Percentiles rank a stretch among this genome's conserved stretches.
phyloP scores from a whole-genome alignment of 2,888 invertebrate species.

The Thereva unica region DNA sequence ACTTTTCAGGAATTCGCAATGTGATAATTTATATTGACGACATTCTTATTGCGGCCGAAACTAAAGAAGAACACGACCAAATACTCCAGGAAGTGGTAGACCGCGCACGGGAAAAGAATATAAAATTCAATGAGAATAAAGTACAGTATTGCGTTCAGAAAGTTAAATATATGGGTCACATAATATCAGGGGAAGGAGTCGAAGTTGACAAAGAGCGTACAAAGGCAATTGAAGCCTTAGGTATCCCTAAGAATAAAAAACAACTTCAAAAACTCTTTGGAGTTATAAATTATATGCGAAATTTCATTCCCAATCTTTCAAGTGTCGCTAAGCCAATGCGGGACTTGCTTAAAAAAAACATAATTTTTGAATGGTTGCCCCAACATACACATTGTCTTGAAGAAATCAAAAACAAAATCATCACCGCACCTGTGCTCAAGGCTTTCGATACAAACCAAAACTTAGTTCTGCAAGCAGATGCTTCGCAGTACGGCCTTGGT shows the following conservation, averaged over 20 bases:
- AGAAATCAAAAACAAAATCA: slow-evolving; percentile 35
- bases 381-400: slow-evolving; percentile 16
- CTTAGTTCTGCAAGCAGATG: slow-evolving; percentile 25
- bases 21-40: slow-evolving; percentile 34
- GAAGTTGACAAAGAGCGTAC: slow-evolving; percentile 33
- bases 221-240: slow-evolving; percentile 25
- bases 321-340: slow-evolving; percentile 12
- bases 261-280: slow-evolving; percentile 41
- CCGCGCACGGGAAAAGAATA: slow-evolving; percentile 26
- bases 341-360: slow-evolving; percentile 16
- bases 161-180: slow-evolving; percentile 10
- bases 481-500: slow-evolving; percentile 36
- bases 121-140: slow-evolving; percentile 35
- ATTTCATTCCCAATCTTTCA: slow-evolving; percentile 25
- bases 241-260: slow-evolving; percentile 44
- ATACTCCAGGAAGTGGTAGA: slow-evolving; percentile 33
- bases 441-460: slow-evolving; percentile 26
- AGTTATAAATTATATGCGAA: slow-evolving; percentile 28
- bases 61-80: slow-evolving; percentile 36
- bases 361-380: slow-evolving; percentile 17
- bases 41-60: slow-evolving; percentile 30
- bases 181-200: slow-evolving; percentile 8
- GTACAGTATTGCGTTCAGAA: slow-evolving; percentile 29
- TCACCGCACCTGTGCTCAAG: slow-evolving; percentile 25
- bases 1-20: slow-evolving; percentile 24